These are phyloP conservation scores for Cetonia aurata DNA, from an alignment of 2,888 invertebrate species.

Conservation along the genomic window DNA sequence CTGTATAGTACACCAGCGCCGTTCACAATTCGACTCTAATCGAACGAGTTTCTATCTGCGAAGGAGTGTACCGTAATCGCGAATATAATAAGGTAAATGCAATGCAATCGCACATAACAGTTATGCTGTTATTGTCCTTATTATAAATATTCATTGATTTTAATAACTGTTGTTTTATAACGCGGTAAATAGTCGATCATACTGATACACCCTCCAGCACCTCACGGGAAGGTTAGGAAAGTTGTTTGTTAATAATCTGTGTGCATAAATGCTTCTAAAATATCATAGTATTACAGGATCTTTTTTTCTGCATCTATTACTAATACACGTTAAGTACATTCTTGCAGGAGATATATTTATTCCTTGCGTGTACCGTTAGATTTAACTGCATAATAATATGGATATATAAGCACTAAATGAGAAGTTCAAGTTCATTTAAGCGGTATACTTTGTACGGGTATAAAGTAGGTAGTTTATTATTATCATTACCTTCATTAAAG, in stretches of 20 bases:
- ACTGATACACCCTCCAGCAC: slow-evolving; percentile 18
- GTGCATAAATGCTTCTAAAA: not conserved
- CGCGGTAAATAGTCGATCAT: slow-evolving; percentile 2
- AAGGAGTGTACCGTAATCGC: slow-evolving; percentile 33
- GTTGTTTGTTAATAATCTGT: slow-evolving; percentile 21
- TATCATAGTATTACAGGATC: no score
- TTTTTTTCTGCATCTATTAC: no score
- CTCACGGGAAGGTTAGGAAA: slow-evolving; percentile 13
- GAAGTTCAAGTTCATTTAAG: slow-evolving; percentile 23
- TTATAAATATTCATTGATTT: slow-evolving; percentile 35
- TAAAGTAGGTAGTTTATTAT: no score
- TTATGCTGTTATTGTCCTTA: slow-evolving; percentile 28
- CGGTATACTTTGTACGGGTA: no score
- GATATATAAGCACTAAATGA: slow-evolving; percentile 5
- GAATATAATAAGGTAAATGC: slow-evolving; percentile 10
- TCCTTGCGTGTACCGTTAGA: slow-evolving; percentile 8
- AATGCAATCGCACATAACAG: slow-evolving; percentile 28
- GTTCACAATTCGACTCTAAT: no score
- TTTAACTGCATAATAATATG: not conserved
- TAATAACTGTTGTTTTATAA: slow-evolving; percentile 32
- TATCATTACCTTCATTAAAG: no score
- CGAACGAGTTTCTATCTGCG: not conserved
- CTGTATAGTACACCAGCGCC: no score
- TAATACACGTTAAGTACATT: no score
- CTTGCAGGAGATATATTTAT: no score